Percentiles rank a stretch among this genome's conserved stretches.
phyloP scores from a whole-genome alignment of 2,113 vertebrate genomes.

The Oxyruncus cristatus region DNA sequence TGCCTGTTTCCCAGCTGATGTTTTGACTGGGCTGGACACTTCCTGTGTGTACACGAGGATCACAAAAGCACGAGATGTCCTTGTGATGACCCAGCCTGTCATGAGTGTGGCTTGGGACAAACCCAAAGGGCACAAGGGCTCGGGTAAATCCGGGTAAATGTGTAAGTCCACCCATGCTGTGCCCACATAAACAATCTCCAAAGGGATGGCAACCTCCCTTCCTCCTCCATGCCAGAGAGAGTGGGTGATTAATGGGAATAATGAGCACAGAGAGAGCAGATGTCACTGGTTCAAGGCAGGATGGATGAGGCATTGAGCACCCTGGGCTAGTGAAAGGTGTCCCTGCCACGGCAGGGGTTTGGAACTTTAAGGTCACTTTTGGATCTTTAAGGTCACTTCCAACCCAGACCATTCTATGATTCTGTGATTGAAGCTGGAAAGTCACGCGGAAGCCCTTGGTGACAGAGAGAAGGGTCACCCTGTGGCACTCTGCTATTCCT shows the following conservation, averaged over 20 bases:
- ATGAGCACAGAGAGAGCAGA: not conserved
- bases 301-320: not conserved
- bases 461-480: not conserved
- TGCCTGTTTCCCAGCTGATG: not conserved
- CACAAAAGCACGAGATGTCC: not conserved
- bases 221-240: not conserved
- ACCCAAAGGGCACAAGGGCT: not conserved
- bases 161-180: not conserved
- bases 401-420: not conserved
- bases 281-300: not conserved
- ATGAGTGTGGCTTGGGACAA: not conserved
- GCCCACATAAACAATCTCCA: not conserved
- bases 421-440: not conserved
- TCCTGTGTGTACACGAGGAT: not conserved
- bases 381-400: not conserved
- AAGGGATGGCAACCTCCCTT: not conserved
- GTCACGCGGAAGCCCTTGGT: not conserved
- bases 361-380: not conserved
- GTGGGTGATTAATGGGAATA: rapidly evolving
- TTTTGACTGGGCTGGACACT: not conserved
- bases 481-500: not conserved
- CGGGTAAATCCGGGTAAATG: not conserved
- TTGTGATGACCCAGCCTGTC: not conserved
- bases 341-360: not conserved
- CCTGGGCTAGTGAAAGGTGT: not conserved